phyloP scores from a whole-genome alignment of 2,113 vertebrate genomes.

The Cyprinus carpio region DNA sequence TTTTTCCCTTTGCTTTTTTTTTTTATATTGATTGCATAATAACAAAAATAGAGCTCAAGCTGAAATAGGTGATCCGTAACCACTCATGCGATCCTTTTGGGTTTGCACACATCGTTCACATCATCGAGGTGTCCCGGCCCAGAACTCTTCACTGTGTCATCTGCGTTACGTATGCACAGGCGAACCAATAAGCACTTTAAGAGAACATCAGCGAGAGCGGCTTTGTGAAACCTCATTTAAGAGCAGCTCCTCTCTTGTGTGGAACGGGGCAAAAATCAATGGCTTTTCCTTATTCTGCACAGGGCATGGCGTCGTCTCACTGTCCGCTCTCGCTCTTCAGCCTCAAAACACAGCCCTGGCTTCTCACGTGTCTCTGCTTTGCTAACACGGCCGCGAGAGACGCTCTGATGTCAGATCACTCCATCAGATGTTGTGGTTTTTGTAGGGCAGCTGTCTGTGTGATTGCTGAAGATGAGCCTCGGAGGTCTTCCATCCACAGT shows the following conservation, averaged over 20 bases:
- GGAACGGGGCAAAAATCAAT: not conserved
- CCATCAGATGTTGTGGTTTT: not conserved
- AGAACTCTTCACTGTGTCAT: constrained; percentile 63
- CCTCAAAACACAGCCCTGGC: not conserved
- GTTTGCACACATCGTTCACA: constrained; percentile 62
- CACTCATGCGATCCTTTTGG: constrained; percentile 63
- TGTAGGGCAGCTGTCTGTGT: not conserved
- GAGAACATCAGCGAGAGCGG: constrained; percentile 39
- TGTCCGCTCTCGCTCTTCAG: not conserved
- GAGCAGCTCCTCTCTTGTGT: constrained; percentile 1
- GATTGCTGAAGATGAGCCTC: not conserved
- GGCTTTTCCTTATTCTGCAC: not conserved
- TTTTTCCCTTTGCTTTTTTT: constrained; percentile 48
- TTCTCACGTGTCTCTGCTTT: constrained; percentile 15
- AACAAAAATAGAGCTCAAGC: constrained; percentile 55
- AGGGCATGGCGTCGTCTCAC: not conserved
- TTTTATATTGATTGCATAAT: constrained; percentile 67
- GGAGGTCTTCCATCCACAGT: not conserved
- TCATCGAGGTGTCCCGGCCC: constrained; percentile 53
- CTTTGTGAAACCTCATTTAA: constrained; percentile 18
- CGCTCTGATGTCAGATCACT: not conserved
- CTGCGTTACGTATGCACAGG: constrained; percentile 61
- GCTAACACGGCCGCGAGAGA: constrained; percentile 28
- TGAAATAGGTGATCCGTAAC: constrained; percentile 65
- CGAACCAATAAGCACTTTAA: constrained; percentile 77